These are phyloP conservation scores for Euwallacea similis DNA, from an alignment of 1,140 invertebrate species.

Conservation along the genomic window DNA sequence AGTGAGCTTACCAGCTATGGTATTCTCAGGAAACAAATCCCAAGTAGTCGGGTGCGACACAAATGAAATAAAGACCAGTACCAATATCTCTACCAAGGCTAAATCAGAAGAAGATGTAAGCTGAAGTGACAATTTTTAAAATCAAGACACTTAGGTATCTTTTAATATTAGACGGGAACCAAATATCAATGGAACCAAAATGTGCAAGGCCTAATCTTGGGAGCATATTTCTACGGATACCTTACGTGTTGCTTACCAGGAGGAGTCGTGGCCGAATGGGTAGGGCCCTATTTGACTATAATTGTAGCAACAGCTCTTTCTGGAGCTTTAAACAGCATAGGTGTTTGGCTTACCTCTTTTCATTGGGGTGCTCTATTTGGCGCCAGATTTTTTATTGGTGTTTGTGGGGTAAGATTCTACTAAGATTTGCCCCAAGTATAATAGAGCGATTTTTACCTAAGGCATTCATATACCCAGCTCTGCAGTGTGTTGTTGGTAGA, in stretches of 20 bases:
- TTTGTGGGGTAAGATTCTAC: slow-evolving; percentile 30
- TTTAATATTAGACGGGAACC: slow-evolving; percentile 40
- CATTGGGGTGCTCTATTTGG: slow-evolving; percentile 35
- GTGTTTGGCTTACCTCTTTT: slow-evolving; percentile 17
- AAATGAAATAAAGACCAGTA: slow-evolving; percentile 9
- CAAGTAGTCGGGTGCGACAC: slow-evolving; percentile 22
- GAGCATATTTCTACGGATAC: slow-evolving; percentile 68
- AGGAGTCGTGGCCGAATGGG: slow-evolving; percentile 46
- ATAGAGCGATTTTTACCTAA: slow-evolving; percentile 19
- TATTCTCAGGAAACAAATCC: slow-evolving; percentile 50
- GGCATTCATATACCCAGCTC: slow-evolving; percentile 73
- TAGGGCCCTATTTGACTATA: slow-evolving; percentile 43
- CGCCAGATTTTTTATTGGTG: slow-evolving; percentile 32
- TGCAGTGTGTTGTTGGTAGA: slow-evolving; percentile 69
- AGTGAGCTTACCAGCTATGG: slow-evolving; percentile 72
- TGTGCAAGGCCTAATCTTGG: slow-evolving; percentile 64
- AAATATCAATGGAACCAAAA: slow-evolving; percentile 61
- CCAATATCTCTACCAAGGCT: background rate
- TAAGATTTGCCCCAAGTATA: background rate
- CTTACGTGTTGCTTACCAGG: slow-evolving; percentile 40
- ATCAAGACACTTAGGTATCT: background rate
- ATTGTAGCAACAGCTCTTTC: slow-evolving; percentile 16
- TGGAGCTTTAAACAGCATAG: slow-evolving; percentile 29
- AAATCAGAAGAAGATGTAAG: slow-evolving; percentile 28
- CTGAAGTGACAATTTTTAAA: background rate